Conservation (phyloP, 2,888 invertebrate genomes). For the Sussaba pulchella region DNA sequence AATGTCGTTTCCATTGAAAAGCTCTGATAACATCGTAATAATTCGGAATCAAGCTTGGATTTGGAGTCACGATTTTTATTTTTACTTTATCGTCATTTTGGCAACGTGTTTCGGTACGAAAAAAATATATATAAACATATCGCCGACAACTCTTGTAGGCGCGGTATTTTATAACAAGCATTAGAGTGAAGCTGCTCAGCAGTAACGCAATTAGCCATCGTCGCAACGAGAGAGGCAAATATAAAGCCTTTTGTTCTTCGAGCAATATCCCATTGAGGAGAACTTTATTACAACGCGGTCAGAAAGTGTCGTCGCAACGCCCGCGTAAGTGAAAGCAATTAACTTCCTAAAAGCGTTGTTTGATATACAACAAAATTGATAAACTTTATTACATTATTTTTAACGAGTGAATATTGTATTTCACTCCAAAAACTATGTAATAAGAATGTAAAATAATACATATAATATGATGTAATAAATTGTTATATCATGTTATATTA, state of each 20-base stretch:
- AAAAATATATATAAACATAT: neutral
- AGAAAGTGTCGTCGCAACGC: neutral
- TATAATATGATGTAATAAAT: no score
- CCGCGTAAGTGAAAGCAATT: neutral
- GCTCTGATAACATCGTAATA: neutral
- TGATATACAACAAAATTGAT: neutral
- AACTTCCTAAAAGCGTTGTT: neutral
- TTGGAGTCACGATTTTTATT: neutral
- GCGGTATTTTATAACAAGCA: neutral
- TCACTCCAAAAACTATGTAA: no score
- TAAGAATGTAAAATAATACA: no score
- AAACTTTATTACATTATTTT: neutral
- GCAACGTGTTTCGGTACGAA: no score
- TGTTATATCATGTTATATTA: no score
- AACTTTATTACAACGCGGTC: neutral
- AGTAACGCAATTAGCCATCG: conserved; percentile 47
- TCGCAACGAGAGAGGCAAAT: neutral
- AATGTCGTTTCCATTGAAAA: no score
- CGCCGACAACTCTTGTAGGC: neutral
- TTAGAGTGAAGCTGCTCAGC: neutral
- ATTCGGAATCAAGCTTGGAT: neutral
- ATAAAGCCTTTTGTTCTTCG: neutral
- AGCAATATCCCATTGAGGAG: neutral
- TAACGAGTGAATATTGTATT: no score
- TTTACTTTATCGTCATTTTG: neutral